phyloP scores from a whole-genome alignment of 2,797 vertebrate genomes.

The Dipus sagitta region DNA sequence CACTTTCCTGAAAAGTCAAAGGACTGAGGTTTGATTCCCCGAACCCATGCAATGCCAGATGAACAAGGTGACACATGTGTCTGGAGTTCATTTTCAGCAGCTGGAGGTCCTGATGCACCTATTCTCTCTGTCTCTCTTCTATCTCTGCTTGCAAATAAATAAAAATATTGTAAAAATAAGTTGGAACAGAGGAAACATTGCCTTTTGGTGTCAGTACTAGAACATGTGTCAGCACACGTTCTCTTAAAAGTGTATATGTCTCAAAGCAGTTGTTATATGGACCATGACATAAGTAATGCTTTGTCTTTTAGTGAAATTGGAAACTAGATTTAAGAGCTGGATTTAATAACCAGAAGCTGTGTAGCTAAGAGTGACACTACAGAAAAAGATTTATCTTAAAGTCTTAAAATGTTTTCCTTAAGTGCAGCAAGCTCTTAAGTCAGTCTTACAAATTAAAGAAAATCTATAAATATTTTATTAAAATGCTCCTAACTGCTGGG shows the following conservation, averaged over 20 bases:
- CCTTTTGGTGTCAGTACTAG: background rate
- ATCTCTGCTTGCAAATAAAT: too few species aligned
- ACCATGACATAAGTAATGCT: background rate
- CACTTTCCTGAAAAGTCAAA: too few species aligned
- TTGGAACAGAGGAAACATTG: background rate
- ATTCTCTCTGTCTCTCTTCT: too few species aligned
- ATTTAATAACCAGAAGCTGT: background rate
- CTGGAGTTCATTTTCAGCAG: too few species aligned
- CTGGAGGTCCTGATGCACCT: too few species aligned
- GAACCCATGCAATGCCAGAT: too few species aligned
- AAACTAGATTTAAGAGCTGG: slow-evolving; percentile 3
- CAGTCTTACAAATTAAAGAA: background rate
- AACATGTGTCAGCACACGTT: background rate
- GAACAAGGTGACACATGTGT: too few species aligned
- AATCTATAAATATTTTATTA: slow-evolving; percentile 32
- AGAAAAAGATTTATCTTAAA: background rate
- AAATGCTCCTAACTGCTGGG: slow-evolving; percentile 2
- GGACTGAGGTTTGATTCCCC: too few species aligned
- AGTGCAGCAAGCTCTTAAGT: slow-evolving; percentile 22
- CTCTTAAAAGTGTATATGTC: slow-evolving; percentile 44
- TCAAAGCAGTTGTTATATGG: slow-evolving; percentile 18
- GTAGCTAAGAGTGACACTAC: background rate
- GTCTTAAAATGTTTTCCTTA: slow-evolving; percentile 32
- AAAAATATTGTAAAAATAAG: too few species aligned
- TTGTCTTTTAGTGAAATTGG: background rate